Evolutionary conservation across 2,888 invertebrate species (phyloP).

Genomic region (Spisula subtruncata): DNA sequence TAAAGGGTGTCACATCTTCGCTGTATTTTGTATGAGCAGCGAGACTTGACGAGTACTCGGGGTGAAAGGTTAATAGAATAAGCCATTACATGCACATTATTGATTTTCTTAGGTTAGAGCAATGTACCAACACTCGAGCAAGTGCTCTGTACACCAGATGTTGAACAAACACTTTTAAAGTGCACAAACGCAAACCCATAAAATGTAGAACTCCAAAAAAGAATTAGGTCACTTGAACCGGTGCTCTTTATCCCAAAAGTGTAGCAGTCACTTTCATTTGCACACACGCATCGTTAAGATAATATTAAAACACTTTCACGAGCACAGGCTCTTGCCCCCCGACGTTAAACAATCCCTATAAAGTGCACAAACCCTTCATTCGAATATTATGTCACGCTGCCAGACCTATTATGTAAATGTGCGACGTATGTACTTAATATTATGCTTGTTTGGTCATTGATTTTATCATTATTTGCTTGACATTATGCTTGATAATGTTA

Average conservation of each 20-base stretch:
- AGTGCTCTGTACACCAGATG: background rate
- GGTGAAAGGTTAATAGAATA: background rate
- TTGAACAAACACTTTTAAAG: too few species aligned
- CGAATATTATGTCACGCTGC: background rate
- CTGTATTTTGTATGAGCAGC: constrained; percentile 12
- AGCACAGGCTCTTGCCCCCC: background rate
- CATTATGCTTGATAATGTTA: background rate
- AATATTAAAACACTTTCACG: background rate
- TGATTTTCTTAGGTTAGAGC: background rate
- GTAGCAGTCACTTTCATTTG: background rate
- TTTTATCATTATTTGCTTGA: constrained; percentile 1
- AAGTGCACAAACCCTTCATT: background rate
- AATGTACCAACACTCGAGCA: background rate
- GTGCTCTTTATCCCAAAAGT: background rate
- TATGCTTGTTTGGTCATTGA: background rate
- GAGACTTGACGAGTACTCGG: background rate
- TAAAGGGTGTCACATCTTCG: background rate
- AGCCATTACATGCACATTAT: background rate
- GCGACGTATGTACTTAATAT: background rate
- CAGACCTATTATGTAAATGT: background rate
- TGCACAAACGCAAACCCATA: background rate
- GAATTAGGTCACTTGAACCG: background rate
- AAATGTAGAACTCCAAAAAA: background rate
- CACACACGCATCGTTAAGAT: background rate
- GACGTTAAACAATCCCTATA: too few species aligned